Evolutionary conservation across 2,888 invertebrate genomes (phyloP), one percentile per base, ranked within the genome.

Genomic region (Drosophila maculinotata): DNA sequence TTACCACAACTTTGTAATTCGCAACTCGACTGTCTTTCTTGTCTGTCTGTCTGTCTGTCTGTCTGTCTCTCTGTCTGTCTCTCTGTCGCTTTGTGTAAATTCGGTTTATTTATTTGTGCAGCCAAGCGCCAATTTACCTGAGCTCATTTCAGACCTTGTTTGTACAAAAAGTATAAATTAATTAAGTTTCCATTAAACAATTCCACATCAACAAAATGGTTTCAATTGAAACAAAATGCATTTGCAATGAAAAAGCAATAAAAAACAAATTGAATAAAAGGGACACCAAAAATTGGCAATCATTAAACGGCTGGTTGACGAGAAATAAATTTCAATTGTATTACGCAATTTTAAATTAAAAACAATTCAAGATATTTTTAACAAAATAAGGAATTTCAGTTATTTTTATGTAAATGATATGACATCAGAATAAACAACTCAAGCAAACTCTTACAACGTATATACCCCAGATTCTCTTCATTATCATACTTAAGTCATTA

Each of bases 91-190:
- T 17, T 20, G 20, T 39, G 30, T 39, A 33, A 25, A 48, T 67
- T 58, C 31, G 36, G 38, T 49, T 66, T 38, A 59, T 60, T 60
- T 68, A 60, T 66, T 49, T 66, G 58, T 39, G 51, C 57, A 57
- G 3, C 15, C 26, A 38, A 64, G 64, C 58, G 36, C 20, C 49
- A 53, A 39, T 68, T 41, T 23, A 64, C 65, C 65, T 66, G 57
- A 57, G 49, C 49, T 65, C 45, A 45, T 66, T 51, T 45, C 42
- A 15, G 26, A 7, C 28, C 33, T 38, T 66, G 41, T 60, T 42
- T 54, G 53, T 31, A 31, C 47, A 47, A 49, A 9, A 59, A 49
- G 35, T 45, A 66, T 68, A 51, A 66, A 54, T 66, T 60, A 66
- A 68, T 68, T 66, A 68, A 67, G 38, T 48, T 54, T 9, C 33